Percentiles rank a stretch among this genome's conserved stretches.
These are phyloP conservation scores for Acholoe squamosa DNA, from an alignment of 2,888 invertebrate genomes.

Conservation along the genomic window DNA sequence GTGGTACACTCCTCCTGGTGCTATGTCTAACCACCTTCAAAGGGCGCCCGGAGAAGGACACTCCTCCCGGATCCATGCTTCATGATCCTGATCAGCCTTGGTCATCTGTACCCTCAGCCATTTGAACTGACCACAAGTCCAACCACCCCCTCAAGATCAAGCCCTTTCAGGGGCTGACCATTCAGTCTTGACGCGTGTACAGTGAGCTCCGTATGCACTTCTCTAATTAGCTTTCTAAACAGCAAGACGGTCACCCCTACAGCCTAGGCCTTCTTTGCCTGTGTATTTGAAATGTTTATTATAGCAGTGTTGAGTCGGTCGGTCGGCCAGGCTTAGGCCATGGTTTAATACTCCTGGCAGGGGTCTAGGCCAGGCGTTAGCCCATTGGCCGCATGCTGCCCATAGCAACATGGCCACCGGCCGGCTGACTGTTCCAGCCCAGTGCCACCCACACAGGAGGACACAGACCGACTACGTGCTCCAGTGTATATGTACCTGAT, in stretches of 20 bases:
- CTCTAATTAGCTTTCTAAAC: constrained; percentile 29
- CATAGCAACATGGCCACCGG: background rate
- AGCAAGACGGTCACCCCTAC: background rate
- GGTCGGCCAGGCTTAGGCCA: constrained; percentile 18
- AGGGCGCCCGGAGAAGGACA: background rate
- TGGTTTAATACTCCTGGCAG: background rate
- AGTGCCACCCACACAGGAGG: background rate
- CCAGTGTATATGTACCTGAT: too few species aligned
- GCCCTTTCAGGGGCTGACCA: too few species aligned
- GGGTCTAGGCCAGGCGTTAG: background rate
- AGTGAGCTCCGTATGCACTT: background rate
- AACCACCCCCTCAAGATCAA: too few species aligned
- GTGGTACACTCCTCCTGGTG: background rate
- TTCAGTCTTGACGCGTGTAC: too few species aligned
- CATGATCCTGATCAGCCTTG: background rate
- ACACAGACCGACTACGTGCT: background rate
- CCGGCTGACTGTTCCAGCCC: background rate
- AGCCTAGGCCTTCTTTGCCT: background rate
- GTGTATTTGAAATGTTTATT: constrained; percentile 4
- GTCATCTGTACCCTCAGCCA: too few species aligned
- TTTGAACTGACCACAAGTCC: too few species aligned
- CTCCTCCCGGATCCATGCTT: background rate
- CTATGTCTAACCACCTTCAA: constrained; percentile 15
- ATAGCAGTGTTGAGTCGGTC: background rate
- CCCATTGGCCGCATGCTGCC: background rate